These are phyloP conservation scores for Caenorhabditis brenneri DNA, from an alignment of 1,140 invertebrate species.

Conservation along the genomic window DNA sequence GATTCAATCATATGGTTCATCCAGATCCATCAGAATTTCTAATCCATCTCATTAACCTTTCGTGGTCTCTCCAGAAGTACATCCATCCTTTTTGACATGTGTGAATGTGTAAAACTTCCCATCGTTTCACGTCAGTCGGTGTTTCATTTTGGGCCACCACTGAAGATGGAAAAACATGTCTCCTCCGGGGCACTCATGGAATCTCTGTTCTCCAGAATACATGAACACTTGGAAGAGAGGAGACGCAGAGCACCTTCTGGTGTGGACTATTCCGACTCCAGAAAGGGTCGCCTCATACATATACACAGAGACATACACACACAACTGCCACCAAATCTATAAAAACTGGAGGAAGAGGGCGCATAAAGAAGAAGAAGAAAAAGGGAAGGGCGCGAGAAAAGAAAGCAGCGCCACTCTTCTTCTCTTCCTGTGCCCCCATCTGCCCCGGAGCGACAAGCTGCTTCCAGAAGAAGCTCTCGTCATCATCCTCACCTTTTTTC, in stretches of 20 bases:
- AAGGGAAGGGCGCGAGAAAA: not conserved
- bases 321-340: constrained; percentile 21
- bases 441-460: constrained; percentile 1
- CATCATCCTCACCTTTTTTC: not conserved
- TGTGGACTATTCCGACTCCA: not conserved
- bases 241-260: constrained; percentile 17
- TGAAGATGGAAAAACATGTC: not conserved
- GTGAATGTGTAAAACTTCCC: not conserved
- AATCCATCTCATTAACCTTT: not conserved
- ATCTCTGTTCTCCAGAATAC: constrained; percentile 16
- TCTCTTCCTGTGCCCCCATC: not conserved
- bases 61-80: not conserved
- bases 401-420: constrained; percentile 5
- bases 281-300: not conserved
- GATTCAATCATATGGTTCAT: not conserved
- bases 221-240: not conserved
- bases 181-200: not conserved
- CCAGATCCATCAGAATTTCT: not conserved
- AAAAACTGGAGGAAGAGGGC: constrained; percentile 32
- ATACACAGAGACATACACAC: constrained; percentile 15
- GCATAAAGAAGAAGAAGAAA: not conserved
- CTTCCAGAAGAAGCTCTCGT: not conserved
- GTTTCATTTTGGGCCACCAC: not conserved
- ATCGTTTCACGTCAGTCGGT: not conserved
- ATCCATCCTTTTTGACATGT: not conserved